Base-by-base conservation (phyloP, 1,140 invertebrate species). In the Thaumetopoea pityocampa region DNA sequence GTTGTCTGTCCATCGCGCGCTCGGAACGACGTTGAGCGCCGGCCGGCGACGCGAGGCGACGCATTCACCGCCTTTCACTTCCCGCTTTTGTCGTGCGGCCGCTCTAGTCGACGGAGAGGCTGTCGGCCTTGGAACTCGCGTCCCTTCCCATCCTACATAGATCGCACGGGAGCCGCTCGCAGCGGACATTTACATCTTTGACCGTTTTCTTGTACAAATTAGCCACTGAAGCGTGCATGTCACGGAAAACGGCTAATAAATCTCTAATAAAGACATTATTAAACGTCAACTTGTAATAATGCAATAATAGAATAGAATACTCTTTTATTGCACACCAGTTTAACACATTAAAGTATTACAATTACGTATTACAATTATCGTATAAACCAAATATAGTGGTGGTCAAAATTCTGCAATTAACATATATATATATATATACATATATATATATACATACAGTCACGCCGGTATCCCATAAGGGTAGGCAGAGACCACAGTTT, bases 51-150 rank as follows among this genome's bases (percentile, higher is more conserved):
- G 58, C 55, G 56, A 63, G 65, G 70, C 72, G 68, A 71, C 71
- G 69, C 76, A 74, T 81, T 81, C 76, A 74, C 73, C 73, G 67
- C 80, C 77, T 84, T 84, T 84, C 80, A 84, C 77, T 84, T 84
- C 80, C 80, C 73, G 76, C 69, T 84, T 80, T 81, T 81, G 73
- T 78, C 66, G 59, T 60, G 58, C 45, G 54, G 51, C 60, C 69
- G 61, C 63, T 70, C 56, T 73, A 72, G 63, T 63, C 68, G 60
- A 69, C 69, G 66, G 68, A 67, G 77, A 73, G 72, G 78, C 74
- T 67, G 68, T 63, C 70, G 74, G 67, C 77, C 77, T 80, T 81
- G 80, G 73, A 61, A 37, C 62, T 61, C 59, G 67, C 58, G 56
- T 62, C 66, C 69, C 60, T 74, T 72, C 72, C 44, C 77, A 68